Evolutionary conservation across 2,113 vertebrate genomes (phyloP).

Genomic region (Aldabrachelys gigantea): DNA sequence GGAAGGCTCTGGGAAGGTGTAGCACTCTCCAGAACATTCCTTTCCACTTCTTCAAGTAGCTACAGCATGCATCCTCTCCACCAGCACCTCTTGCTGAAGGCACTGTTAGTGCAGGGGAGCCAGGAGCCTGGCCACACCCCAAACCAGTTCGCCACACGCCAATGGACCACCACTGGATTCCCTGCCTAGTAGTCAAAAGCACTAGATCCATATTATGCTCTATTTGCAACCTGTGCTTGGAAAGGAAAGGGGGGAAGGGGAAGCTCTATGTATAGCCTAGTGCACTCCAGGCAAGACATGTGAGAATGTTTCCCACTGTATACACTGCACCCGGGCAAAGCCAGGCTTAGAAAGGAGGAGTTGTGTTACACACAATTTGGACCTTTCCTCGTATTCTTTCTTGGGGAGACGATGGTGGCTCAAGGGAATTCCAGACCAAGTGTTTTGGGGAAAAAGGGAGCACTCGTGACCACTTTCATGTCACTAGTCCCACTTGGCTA

Average conservation of each 20-base stretch:
- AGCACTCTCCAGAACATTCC: background rate
- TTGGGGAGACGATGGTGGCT: background rate
- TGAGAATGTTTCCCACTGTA: background rate
- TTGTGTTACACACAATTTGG: background rate
- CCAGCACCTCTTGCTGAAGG: accelerated
- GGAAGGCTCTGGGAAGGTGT: background rate
- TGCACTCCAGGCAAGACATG: background rate
- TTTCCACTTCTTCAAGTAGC: background rate
- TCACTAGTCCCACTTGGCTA: background rate
- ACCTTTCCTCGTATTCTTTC: background rate
- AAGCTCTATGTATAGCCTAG: background rate
- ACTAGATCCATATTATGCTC: background rate
- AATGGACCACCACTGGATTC: background rate
- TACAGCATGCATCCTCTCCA: background rate
- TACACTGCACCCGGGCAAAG: background rate
- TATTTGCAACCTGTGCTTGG: background rate
- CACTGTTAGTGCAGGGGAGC: background rate
- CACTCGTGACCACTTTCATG: background rate
- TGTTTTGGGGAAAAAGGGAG: background rate
- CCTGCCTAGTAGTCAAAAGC: background rate
- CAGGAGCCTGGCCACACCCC: background rate
- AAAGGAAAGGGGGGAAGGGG: background rate
- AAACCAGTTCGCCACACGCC: background rate
- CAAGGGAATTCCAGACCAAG: background rate
- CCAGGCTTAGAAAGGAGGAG: background rate